A percentile compares a stretch with the other conserved stretches of the same genome.
phyloP scores from a whole-genome alignment of 2,888 invertebrate genomes.

The Thyatira batis region DNA sequence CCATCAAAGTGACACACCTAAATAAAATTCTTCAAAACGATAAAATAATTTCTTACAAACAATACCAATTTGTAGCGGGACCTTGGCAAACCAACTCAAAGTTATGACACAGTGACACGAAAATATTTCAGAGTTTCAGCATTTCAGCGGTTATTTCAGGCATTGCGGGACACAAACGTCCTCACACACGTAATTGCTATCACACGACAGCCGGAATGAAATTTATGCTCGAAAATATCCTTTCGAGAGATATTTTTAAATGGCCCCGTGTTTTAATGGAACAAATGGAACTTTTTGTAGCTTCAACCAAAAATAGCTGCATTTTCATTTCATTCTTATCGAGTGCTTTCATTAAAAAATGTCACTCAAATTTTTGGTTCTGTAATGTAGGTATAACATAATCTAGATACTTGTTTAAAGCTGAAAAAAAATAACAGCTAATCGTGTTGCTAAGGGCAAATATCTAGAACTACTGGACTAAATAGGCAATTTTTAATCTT shows the following conservation, averaged over 20 bases:
- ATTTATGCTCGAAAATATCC: neutral
- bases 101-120: constrained; percentile 51
- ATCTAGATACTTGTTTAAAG: too few species aligned
- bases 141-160: constrained; percentile 38
- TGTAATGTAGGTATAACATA: too few species aligned
- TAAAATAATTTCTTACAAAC: neutral
- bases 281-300: neutral
- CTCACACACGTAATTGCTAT: constrained; percentile 29
- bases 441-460: too few species aligned
- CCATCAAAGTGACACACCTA: too few species aligned
- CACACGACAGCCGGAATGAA: constrained; percentile 4
- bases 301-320: too few species aligned
- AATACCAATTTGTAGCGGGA: constrained; percentile 11
- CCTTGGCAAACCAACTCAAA: constrained; percentile 35
- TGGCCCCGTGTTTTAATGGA: neutral
- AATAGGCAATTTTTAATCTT: too few species aligned
- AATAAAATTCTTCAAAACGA: too few species aligned
- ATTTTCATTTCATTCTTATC: too few species aligned
- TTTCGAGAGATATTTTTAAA: neutral
- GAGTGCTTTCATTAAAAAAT: too few species aligned
- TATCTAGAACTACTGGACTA: too few species aligned
- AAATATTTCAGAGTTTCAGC: constrained; percentile 30
- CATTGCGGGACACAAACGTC: constrained; percentile 17
- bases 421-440: too few species aligned
- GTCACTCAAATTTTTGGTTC: too few species aligned